Evolutionary conservation across 1,140 invertebrate species (phyloP).

Genomic region (Nebria ingens): DNA sequence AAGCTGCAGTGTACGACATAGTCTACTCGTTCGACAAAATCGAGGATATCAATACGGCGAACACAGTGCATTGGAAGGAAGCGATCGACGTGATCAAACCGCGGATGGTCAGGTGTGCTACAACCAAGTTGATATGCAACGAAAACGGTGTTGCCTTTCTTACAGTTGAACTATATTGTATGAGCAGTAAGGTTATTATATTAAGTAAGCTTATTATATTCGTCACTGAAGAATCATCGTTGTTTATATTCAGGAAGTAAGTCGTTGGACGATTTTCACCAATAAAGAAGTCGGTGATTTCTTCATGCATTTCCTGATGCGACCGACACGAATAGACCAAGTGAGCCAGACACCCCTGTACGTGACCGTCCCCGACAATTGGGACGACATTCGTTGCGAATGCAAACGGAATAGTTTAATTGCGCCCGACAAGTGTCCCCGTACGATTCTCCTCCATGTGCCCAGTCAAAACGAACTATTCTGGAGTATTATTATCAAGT

Average conservation of each 20-base stretch:
- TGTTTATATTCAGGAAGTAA: no score
- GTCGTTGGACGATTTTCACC: slow-evolving; percentile 18
- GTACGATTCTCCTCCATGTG: slow-evolving; percentile 17
- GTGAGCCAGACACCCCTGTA: neutral
- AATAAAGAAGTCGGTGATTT: slow-evolving; percentile 26
- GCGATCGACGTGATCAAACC: neutral
- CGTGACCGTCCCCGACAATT: slow-evolving; percentile 17
- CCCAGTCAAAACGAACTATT: slow-evolving; percentile 22
- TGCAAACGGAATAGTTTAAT: slow-evolving; percentile 16
- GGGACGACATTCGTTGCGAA: slow-evolving; percentile 16
- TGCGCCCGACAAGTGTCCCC: slow-evolving; percentile 19
- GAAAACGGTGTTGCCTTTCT: neutral
- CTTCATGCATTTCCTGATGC: slow-evolving; percentile 19
- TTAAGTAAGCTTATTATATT: no score
- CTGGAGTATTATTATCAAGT: slow-evolving; percentile 18
- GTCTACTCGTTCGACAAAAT: slow-evolving; percentile 8
- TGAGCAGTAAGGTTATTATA: neutral
- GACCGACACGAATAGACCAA: neutral
- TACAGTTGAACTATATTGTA: neutral
- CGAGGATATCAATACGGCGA: neutral
- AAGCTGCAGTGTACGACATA: slow-evolving; percentile 21
- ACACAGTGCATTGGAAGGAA: neutral
- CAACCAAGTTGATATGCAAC: neutral
- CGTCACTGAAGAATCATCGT: no score
- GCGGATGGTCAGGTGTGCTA: neutral